Base-by-base conservation (phyloP, 2,797 vertebrate genomes). In the Dendrocincla tyrannina region DNA sequence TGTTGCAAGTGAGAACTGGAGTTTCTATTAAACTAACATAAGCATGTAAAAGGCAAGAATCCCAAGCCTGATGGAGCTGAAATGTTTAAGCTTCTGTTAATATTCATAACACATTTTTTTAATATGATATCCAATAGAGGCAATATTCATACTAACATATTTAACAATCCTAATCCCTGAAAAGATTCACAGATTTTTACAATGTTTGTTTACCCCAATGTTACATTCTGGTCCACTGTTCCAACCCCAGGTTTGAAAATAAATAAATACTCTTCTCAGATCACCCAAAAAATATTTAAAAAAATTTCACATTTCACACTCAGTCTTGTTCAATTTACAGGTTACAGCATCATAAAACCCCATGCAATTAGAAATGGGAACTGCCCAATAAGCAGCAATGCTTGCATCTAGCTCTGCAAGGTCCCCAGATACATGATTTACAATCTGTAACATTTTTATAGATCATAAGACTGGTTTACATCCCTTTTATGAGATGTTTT, bases 381-480 rank as follows among this genome's bases (percentile, higher is more conserved):
- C 75, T 80, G 52, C 30, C 78, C 78, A 92, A 77, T 67, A 80
- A 84, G 32, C 46, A 92, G 75, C 35, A 89, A 6, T 1, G 9
- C 28, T 81, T 35, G 11, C 28, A 79, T 67, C 52, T 55, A 25
- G 0, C 41, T 49, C 47, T 77, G 68, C 14, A 91, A 77, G 25
- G 28, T 68, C 76, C 80, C 73, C 59, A 81, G 90, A 69, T 4
- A 62, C 9, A 14, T 5, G 20, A 94, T 25, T 87, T 92, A 85
- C 9, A 41, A 75, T 35, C 79, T 78, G 66, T 75, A 91, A 81
- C 63, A 60, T 85, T 94, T 93, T 93, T 84, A 91, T 79, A 88
- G 63, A 82, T 82, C 63, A 78, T 58, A 28, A 92, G 67, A 30
- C 74, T 93, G 70, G 42, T 85, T 90, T 76, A 88, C 37, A 86